Base-by-base conservation (phyloP, 2,888 invertebrate genomes). In the Drosophila multiciliata region DNA sequence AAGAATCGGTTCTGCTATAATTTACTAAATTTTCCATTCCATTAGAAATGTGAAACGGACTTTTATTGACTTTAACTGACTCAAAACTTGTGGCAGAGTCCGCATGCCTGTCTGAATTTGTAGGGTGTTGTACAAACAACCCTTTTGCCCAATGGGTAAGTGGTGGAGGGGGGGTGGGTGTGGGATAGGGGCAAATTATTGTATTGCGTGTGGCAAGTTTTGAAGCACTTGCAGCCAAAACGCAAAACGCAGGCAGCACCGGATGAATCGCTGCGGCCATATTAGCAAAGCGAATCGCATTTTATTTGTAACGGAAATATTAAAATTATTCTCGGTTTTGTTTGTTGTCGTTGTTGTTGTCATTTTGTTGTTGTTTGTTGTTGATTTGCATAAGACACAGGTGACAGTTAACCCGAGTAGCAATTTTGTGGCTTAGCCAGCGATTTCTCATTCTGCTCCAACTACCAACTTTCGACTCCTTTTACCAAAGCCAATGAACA, bases 251-350 rank as follows among this genome's bases (percentile, higher is more conserved):
- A 83, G 58, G 65, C 74, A 82, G 57, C 63, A 80, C 89, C 86
- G 86, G 86, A 87, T 87, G 86, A 87, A 80, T 73, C 77, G 78
- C 78, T 76, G 82, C 80, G 85, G 90, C 80, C 86, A 75, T 87
- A 87, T 87, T 87, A 87, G 86, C 83, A 87, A 83, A 87, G 90
- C 89, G 90, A 87, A 87, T 87, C 80, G 90, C 82, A 87, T 87
- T 87, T 89, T 87, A 87, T 87, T 87, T 87, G 86, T 77, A 78
- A 82, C 86, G 86, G 86, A 87, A 87, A 89, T 87, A 90, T 89
- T 88, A 42, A 82, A 87, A 85, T 89, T 87, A 87, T 83, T 89
- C 78, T 83, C 75, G 75, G 76, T 80, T 80, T 76, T 75, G 69
- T 73, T 52, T 53, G 55, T 36, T 40, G 58, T 57, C 53, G 48